Evolutionary conservation across 2,888 invertebrate species (phyloP).

Genomic region (Calliphora vomitoria): DNA sequence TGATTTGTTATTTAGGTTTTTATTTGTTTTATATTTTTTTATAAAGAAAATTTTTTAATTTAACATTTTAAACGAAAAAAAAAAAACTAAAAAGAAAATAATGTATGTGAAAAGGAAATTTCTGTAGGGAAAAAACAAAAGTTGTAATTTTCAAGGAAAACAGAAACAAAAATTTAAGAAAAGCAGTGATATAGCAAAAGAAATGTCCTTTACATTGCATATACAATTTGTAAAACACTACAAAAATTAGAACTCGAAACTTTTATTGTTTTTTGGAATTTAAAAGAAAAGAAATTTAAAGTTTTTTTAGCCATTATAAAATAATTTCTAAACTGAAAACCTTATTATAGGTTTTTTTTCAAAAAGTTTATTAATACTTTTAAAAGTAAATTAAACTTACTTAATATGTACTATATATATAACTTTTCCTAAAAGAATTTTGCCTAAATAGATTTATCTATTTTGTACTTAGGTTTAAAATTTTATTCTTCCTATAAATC

Average conservation of each 20-base stretch:
- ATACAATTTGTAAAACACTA: slow-evolving; percentile 29
- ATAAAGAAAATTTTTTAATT: slow-evolving; percentile 62
- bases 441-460: slow-evolving; percentile 33
- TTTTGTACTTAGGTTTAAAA: slow-evolving; percentile 22
- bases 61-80: slow-evolving; percentile 13
- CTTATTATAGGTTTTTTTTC: not conserved
- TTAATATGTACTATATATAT: slow-evolving; percentile 9
- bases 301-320: slow-evolving; percentile 26
- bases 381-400: not conserved
- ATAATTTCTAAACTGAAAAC: not conserved
- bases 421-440: not conserved
- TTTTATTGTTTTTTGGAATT: slow-evolving; percentile 36
- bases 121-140: slow-evolving; percentile 55
- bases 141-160: slow-evolving; percentile 24
- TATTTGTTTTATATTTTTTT: slow-evolving; percentile 71
- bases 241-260: slow-evolving; percentile 38
- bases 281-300: slow-evolving; percentile 29
- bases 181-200: slow-evolving; percentile 56
- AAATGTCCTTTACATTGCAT: slow-evolving; percentile 33
- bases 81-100: slow-evolving; percentile 40
- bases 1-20: slow-evolving; percentile 86
- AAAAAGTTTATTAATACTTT: not conserved
- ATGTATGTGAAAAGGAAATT: slow-evolving; percentile 39
- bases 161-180: slow-evolving; percentile 26
- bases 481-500: not conserved